phyloP scores from a whole-genome alignment of 2,113 vertebrate genomes.

The Laticauda colubrina region DNA sequence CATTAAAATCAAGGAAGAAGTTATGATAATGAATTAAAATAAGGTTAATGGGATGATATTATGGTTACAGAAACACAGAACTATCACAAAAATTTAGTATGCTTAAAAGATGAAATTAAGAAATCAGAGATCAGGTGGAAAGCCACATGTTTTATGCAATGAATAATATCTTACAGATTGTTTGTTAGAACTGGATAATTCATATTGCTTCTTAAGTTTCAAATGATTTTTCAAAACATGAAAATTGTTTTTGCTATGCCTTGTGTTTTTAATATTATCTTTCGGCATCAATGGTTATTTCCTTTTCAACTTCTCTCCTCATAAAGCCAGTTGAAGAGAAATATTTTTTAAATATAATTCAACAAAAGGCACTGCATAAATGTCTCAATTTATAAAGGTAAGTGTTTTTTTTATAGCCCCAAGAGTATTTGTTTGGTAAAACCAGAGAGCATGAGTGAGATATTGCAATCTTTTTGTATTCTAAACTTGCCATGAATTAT shows the following conservation, averaged over 20 bases:
- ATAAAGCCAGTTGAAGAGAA: neutral
- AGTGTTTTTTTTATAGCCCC: neutral
- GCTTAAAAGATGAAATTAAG: neutral
- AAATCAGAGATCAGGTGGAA: neutral
- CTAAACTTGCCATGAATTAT: constrained; percentile 14
- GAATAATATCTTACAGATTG: neutral
- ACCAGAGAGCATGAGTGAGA: neutral
- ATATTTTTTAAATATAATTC: neutral
- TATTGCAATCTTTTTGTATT: constrained; percentile 1
- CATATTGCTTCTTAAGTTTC: neutral
- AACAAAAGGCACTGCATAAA: neutral
- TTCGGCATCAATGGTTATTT: neutral
- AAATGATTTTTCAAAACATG: neutral
- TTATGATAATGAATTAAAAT: neutral
- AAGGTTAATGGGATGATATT: neutral
- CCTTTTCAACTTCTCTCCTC: neutral
- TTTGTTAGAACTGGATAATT: neutral
- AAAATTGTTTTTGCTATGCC: neutral
- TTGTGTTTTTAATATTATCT: neutral
- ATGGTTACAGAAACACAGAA: neutral
- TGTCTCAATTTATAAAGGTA: neutral
- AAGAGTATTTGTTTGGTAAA: constrained; percentile 22
- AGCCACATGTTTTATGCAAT: neutral
- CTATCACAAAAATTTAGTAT: neutral
- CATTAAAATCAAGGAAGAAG: neutral